phyloP scores from a whole-genome alignment of 2,797 vertebrate species.

The Hirundo rustica region DNA sequence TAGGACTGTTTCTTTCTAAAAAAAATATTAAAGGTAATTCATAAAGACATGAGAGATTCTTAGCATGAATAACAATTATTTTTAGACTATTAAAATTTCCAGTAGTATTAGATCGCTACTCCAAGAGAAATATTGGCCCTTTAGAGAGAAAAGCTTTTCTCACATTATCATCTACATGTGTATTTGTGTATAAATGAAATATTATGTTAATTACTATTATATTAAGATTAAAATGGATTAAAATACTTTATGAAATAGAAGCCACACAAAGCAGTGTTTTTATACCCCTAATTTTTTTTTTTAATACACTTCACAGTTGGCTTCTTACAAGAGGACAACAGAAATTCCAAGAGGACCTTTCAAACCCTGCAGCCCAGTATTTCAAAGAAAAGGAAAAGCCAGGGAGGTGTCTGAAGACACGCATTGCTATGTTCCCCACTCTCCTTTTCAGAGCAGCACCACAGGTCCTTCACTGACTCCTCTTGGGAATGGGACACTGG shows the following conservation, averaged over 20 bases:
- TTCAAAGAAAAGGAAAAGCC: constrained; percentile 34
- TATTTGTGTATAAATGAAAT: background rate
- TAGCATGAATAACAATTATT: background rate
- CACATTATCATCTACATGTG: background rate
- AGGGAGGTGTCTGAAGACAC: background rate
- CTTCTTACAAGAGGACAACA: background rate
- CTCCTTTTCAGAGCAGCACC: background rate
- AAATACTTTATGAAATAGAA: background rate
- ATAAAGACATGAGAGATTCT: background rate
- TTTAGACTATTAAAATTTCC: background rate
- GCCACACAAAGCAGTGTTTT: background rate
- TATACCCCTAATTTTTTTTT: background rate
- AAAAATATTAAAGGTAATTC: background rate
- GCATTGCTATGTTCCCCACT: constrained; percentile 46
- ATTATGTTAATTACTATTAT: background rate
- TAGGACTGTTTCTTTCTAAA: background rate
- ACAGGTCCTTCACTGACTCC: background rate
- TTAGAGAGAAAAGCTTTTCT: background rate
- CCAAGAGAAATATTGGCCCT: background rate
- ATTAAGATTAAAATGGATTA: background rate
- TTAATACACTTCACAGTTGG: constrained; percentile 20
- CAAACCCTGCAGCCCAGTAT: constrained; percentile 22
- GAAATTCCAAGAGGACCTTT: constrained; percentile 32
- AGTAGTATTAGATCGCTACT: background rate
- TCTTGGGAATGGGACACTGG: background rate